These are phyloP conservation scores for Phyllopteryx taeniolatus DNA, from an alignment of 2,113 vertebrate genomes.

Conservation along the genomic window DNA sequence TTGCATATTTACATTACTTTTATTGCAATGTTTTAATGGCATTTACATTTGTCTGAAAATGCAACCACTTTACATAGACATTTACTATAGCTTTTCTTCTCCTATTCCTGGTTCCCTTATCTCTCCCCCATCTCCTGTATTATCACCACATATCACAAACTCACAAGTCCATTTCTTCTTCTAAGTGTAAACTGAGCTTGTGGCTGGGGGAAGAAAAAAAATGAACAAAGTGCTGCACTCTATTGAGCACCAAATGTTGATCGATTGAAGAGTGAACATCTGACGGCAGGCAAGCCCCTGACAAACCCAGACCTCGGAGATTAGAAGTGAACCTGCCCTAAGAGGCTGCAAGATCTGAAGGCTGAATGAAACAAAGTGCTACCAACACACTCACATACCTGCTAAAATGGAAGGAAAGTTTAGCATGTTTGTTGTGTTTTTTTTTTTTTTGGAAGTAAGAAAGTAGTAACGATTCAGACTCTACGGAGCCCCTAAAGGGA, in stretches of 20 bases:
- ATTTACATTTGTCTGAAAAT: neutral
- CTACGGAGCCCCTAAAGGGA: too few relatives aligned
- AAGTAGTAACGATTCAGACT: too few relatives aligned
- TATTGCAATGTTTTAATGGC: neutral
- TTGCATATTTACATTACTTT: neutral
- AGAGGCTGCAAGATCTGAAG: slow-evolving; percentile 35
- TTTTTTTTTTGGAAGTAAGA: neutral
- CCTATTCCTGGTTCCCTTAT: neutral
- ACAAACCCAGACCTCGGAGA: slow-evolving; percentile 38
- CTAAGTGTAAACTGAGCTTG: slow-evolving; percentile 15
- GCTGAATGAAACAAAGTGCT: slow-evolving; percentile 23
- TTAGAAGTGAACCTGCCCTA: slow-evolving; percentile 29
- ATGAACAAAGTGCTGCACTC: slow-evolving; percentile 22
- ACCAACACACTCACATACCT: slow-evolving; percentile 11
- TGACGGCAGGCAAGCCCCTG: slow-evolving; percentile 41
- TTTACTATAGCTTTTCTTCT: neutral
- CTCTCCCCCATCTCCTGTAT: neutral
- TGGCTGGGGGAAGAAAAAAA: slow-evolving; percentile 19
- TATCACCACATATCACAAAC: slow-evolving; percentile 1
- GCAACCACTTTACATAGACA: neutral
- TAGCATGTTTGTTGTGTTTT: neutral
- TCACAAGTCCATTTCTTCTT: slow-evolving; percentile 6
- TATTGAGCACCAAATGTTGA: slow-evolving; percentile 52
- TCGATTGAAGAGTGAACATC: slow-evolving; percentile 54
- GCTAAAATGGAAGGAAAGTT: neutral